phyloP scores from a whole-genome alignment of 2,888 invertebrate genomes.

The Tribolium freemani region DNA sequence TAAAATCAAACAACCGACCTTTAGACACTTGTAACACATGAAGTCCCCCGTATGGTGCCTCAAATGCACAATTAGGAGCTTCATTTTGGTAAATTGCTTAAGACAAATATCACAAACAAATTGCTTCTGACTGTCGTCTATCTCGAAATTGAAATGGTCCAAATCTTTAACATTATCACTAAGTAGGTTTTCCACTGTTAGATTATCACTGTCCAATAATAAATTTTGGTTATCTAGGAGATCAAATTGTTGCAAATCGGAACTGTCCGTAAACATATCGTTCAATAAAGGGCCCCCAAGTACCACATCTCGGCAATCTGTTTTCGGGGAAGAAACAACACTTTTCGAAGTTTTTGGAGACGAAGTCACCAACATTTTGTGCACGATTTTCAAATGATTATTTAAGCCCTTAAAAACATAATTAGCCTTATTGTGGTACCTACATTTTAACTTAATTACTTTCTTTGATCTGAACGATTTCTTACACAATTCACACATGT shows the following conservation, averaged over 20 bases:
- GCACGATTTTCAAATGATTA: constrained; percentile 55
- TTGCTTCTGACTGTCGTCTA: constrained; percentile 48
- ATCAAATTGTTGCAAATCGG: constrained; percentile 59
- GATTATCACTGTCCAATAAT: constrained; percentile 57
- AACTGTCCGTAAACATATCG: constrained; percentile 58
- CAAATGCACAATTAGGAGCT: constrained; percentile 65
- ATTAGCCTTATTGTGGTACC: no score
- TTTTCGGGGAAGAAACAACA: background rate
- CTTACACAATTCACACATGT: constrained; percentile 59
- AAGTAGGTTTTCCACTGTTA: constrained; percentile 59
- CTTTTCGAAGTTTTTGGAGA: constrained; percentile 9
- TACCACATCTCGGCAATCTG: constrained; percentile 47
- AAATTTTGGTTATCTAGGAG: constrained; percentile 56
- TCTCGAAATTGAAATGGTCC: constrained; percentile 63
- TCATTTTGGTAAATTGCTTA: constrained; percentile 54
- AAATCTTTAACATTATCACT: constrained; percentile 57
- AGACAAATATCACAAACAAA: constrained; percentile 63
- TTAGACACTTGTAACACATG: constrained; percentile 67
- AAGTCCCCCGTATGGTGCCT: constrained; percentile 70
- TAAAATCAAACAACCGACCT: constrained; percentile 58
- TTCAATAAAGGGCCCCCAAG: constrained; percentile 62
- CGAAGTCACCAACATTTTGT: constrained; percentile 28
- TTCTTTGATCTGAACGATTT: constrained; percentile 53
- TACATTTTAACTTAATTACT: constrained; percentile 44
- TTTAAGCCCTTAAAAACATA: constrained; percentile 47